These are phyloP conservation scores for Drosophila barbarae DNA, from an alignment of 2,888 invertebrate species.

Conservation along the genomic window DNA sequence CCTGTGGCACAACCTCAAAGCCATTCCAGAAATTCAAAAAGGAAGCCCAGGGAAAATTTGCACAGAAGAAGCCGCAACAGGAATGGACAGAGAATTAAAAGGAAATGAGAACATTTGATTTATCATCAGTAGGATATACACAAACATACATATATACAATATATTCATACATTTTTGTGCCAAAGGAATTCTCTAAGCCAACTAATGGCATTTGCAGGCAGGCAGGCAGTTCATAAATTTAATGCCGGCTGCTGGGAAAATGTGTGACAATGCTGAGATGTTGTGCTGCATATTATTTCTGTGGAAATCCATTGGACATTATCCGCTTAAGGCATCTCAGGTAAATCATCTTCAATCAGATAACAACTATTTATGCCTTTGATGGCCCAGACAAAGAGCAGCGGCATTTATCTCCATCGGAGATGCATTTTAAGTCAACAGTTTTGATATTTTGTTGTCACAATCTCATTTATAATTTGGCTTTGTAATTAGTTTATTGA, in stretches of 20 bases:
- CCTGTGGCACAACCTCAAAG: constrained; percentile 32
- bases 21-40: constrained; percentile 35
- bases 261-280: neutral
- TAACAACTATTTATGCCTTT: constrained; percentile 15
- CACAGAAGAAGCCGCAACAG: constrained; percentile 40
- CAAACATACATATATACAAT: neutral
- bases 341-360: constrained; percentile 15
- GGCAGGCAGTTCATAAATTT: constrained; percentile 21
- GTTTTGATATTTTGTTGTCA: constrained; percentile 3
- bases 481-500: constrained; percentile 5
- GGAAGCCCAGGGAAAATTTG: constrained; percentile 7
- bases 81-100: constrained; percentile 67
- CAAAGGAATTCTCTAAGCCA: constrained; percentile 2
- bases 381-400: neutral
- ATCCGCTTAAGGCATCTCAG: constrained; percentile 16
- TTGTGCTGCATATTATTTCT: constrained; percentile 6
- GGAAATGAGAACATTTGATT: constrained; percentile 75
- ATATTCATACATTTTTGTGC: constrained; percentile 39
- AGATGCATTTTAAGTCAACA: constrained; percentile 1
- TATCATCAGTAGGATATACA: constrained; percentile 47
- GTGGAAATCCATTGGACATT: constrained; percentile 14
- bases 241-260: neutral
- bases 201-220: constrained; percentile 6
- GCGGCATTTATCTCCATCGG: neutral
- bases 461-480: neutral